phyloP scores from a whole-genome alignment of 2,797 vertebrate genomes.

The Crenuchus spilurus region DNA sequence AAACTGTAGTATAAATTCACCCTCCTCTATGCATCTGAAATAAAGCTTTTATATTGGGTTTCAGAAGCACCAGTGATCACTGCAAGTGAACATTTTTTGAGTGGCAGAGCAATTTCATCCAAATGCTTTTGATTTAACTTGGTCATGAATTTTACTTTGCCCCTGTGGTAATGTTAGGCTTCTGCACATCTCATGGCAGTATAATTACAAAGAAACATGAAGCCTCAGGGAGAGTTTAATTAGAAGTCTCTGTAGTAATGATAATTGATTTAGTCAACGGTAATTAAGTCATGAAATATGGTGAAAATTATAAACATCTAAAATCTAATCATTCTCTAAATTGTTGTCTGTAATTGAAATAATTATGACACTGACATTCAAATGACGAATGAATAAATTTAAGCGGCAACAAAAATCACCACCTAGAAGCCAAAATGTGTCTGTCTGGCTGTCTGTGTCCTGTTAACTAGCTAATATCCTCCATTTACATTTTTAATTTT shows the following conservation, averaged over 20 bases:
- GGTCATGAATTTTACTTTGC: not conserved
- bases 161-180: not conserved
- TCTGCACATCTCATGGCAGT: not conserved
- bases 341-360: too few relatives aligned
- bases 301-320: not conserved
- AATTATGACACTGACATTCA: too few relatives aligned
- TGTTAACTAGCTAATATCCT: too few relatives aligned
- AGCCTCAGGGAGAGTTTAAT: not conserved
- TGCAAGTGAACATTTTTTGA: not conserved
- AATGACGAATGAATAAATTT: too few relatives aligned
- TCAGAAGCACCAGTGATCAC: not conserved
- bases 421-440: too few relatives aligned
- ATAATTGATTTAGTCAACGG: not conserved
- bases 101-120: not conserved
- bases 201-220: not conserved
- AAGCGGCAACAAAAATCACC: too few relatives aligned
- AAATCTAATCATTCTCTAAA: not conserved
- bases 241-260: not conserved
- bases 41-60: slow-evolving; percentile 4
- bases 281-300: not conserved
- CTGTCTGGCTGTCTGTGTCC: too few relatives aligned
- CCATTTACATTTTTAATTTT: slow-evolving; percentile 13
- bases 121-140: not conserved
- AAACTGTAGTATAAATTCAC: slow-evolving; percentile 47
- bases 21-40: not conserved